These are phyloP conservation scores for Stigmatopora nigra DNA, from an alignment of 2,113 vertebrate species.

Conservation along the genomic window DNA sequence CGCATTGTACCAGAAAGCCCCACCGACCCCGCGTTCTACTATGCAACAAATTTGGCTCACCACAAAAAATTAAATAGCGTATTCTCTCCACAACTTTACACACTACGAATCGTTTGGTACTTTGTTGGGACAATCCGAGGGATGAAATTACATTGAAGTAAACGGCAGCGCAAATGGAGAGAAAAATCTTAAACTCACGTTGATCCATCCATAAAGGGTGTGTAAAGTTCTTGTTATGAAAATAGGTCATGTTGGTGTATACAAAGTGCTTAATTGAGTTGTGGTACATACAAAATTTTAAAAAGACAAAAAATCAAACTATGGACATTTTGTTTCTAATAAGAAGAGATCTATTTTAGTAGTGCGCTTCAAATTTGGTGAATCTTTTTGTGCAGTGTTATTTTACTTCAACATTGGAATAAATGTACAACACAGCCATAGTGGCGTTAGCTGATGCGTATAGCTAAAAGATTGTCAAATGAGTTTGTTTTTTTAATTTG, in stretches of 20 bases:
- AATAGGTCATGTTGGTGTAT: constrained; percentile 87
- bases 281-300: constrained; percentile 73
- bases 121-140: constrained; percentile 63
- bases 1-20: constrained; percentile 74
- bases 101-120: constrained; percentile 2
- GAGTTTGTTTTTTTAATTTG: constrained; percentile 81
- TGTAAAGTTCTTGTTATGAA: constrained; percentile 87
- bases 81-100: constrained; percentile 78
- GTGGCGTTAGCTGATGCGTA: constrained; percentile 88
- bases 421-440: constrained; percentile 91
- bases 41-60: constrained; percentile 90
- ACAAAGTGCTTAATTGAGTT: constrained; percentile 91
- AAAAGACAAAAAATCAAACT: constrained; percentile 71
- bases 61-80: constrained; percentile 70
- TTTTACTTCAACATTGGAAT: constrained; percentile 74
- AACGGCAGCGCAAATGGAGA: constrained; percentile 28
- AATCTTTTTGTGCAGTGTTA: constrained; percentile 92
- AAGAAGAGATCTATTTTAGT: constrained; percentile 99
- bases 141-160: constrained; percentile 15
- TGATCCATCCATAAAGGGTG: constrained; percentile 75
- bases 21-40: constrained; percentile 82
- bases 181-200: background rate
- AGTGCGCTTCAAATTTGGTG: constrained; percentile 98
- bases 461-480: constrained; percentile 96
- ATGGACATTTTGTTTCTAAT: constrained; percentile 88